Evolutionary conservation across 2,888 invertebrate genomes (phyloP), one percentile per base, ranked within the genome.

Genomic region (Frankliniella fusca): DNA sequence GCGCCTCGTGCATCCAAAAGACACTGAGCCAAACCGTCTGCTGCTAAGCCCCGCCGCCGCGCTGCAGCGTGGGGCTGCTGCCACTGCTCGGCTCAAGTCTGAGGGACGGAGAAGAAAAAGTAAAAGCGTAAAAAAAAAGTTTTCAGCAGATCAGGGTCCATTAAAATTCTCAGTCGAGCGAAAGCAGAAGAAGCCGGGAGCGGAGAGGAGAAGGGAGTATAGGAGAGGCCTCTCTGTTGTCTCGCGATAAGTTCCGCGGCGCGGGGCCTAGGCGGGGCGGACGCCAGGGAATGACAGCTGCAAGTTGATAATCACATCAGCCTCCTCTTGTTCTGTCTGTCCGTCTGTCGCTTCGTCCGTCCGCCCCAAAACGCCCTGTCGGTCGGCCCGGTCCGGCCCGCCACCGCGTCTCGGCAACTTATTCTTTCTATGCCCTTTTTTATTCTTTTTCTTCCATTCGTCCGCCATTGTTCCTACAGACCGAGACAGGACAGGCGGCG

Each of bases 191-290:
- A 23, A 9, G 23, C 23, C 2, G 70, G 11, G n/a, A 70, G 70
- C 8, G 23, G 23, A 11, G 23, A 23, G 23, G 61, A 61, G n/a
- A 10, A 18, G 61, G 15, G 61, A 61, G 18, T 11, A 61, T 11
- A 18, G n/a, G 61, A 61, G 61, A 61, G 61, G 61, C 61, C 38
- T 38, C 38, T 7, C 61, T 76, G 70, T 76, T 76, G 70, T 76
- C 70, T 76, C 23, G 70, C 70, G 70, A 76, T 76, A 76, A 76
- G 70, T 76, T 76, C 27, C 23, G 70, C 70, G 27, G 70, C n/a
- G n/a, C n/a, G n/a, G n/a, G n/a, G n/a, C n/a, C n/a, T n/a, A n/a
- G n/a, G n/a, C 70, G 70, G 61, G 61, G 61, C 61, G 61, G 61
- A 38, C 38, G 38, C 38, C 38, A 38, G 38, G 38, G 38, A 38